Conservation (phyloP, 1,140 invertebrate species). For the Zaprionus lachaisei region DNA sequence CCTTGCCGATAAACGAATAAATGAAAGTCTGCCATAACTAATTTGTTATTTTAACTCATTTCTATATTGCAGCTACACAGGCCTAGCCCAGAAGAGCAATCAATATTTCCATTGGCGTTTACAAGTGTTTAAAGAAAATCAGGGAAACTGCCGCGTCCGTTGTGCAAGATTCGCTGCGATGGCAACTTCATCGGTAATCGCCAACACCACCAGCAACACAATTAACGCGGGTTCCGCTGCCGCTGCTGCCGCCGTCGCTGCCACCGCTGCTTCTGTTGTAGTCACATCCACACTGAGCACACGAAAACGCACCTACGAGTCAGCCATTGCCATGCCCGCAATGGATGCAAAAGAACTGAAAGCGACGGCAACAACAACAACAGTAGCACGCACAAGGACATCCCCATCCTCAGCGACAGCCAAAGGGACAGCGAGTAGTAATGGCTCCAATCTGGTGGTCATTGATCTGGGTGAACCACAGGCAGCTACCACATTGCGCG, state of each 20-base stretch:
- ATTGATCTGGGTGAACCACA: constrained; percentile 30
- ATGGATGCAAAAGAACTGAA: constrained; percentile 50
- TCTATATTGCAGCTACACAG: constrained; percentile 9
- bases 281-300: constrained; percentile 60
- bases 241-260: constrained; percentile 23
- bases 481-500: constrained; percentile 66
- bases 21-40: neutral
- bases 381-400: constrained; percentile 14
- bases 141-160: constrained; percentile 62
- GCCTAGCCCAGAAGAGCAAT: neutral
- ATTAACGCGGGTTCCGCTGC: constrained; percentile 63
- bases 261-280: constrained; percentile 32
- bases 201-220: constrained; percentile 72
- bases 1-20: neutral
- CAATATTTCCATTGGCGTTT: constrained; percentile 7
- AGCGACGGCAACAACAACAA: constrained; percentile 21
- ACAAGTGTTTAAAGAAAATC: constrained; percentile 43
- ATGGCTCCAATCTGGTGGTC: constrained; percentile 10
- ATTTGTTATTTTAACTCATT: constrained; percentile 6
- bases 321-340: constrained; percentile 74
- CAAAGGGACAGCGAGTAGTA: constrained; percentile 15
- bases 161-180: constrained; percentile 71
- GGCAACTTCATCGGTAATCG: constrained; percentile 82
- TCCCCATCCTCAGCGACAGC: neutral
- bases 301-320: constrained; percentile 78